These are phyloP conservation scores for Labia minor DNA, from an alignment of 2,888 invertebrate genomes.

Conservation along the genomic window DNA sequence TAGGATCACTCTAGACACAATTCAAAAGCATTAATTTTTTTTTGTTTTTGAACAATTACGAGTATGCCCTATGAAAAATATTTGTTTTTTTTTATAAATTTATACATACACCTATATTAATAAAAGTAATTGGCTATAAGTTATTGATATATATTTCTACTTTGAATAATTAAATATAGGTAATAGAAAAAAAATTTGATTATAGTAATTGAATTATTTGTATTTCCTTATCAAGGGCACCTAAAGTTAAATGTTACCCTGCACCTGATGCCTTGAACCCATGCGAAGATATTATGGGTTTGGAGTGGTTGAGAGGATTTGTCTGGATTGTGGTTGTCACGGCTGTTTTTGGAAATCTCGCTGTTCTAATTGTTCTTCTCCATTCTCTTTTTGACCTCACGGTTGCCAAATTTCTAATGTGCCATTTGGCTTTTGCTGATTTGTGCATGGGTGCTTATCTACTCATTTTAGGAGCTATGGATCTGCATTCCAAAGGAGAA, in stretches of 20 bases:
- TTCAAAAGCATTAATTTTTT: too few relatives aligned
- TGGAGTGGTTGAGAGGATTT: constrained; percentile 60
- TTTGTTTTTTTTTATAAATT: too few relatives aligned
- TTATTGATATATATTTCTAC: too few relatives aligned
- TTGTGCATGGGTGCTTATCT: constrained; percentile 78
- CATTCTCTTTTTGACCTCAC: constrained; percentile 44
- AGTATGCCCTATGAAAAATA: too few relatives aligned
- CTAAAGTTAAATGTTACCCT: constrained; percentile 53
- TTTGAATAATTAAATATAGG: too few relatives aligned
- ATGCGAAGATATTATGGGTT: constrained; percentile 84
- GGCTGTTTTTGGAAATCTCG: constrained; percentile 72
- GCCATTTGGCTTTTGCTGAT: constrained; percentile 79
- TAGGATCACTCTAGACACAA: too few relatives aligned
- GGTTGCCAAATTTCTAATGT: constrained; percentile 62
- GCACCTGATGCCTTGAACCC: constrained; percentile 73
- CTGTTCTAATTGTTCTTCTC: constrained; percentile 66
- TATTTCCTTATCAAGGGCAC: neutral
- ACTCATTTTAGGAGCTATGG: constrained; percentile 70
- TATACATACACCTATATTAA: too few relatives aligned
- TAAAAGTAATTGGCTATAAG: too few relatives aligned
- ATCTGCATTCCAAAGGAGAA: constrained; percentile 69
- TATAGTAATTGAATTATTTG: too few relatives aligned
- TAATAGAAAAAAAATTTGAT: too few relatives aligned
- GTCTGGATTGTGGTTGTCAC: constrained; percentile 79
- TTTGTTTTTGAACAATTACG: too few relatives aligned